Conservation (phyloP, 2,888 invertebrate genomes). For the Cataglyphis albicans region DNA sequence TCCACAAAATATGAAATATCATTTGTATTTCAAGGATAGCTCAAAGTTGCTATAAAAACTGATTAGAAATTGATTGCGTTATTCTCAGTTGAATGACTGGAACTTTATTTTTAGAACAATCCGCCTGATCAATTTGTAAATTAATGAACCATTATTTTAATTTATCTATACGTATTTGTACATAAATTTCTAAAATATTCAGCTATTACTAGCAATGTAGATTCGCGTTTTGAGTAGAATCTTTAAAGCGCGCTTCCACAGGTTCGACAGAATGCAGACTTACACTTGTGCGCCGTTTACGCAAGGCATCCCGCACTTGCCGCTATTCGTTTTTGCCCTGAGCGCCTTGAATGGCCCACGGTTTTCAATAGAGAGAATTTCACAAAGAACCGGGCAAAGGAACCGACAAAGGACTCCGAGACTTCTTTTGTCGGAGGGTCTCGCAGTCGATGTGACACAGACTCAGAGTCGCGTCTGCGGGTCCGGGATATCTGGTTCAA, state of each 20-base stretch:
- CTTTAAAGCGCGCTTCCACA: conserved; percentile 60
- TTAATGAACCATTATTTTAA: not conserved
- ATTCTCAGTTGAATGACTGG: not conserved
- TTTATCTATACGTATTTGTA: not conserved
- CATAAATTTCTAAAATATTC: not conserved
- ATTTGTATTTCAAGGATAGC: not conserved
- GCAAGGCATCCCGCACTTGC: conserved; percentile 85
- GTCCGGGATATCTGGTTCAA: conserved; percentile 50
- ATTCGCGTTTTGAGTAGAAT: conserved; percentile 22
- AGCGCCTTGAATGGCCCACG: conserved; percentile 80
- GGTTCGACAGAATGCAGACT: conserved; percentile 48
- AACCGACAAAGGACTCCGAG: conserved; percentile 83
- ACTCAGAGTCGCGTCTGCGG: conserved; percentile 60
- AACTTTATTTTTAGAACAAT: not conserved
- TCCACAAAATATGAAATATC: not conserved
- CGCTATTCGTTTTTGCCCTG: conserved; percentile 69
- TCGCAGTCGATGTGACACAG: conserved; percentile 83
- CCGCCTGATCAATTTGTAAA: not conserved
- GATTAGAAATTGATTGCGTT: not conserved
- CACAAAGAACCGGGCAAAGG: conserved; percentile 81
- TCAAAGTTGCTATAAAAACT: not conserved
- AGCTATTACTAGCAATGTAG: not conserved
- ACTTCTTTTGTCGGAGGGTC: conserved; percentile 81
- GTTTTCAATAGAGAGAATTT: conserved; percentile 80
- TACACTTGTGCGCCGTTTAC: conserved; percentile 84